phyloP scores from a whole-genome alignment of 53 echinoderm and acorn worm genomes.

The Pentamera pediparva region DNA sequence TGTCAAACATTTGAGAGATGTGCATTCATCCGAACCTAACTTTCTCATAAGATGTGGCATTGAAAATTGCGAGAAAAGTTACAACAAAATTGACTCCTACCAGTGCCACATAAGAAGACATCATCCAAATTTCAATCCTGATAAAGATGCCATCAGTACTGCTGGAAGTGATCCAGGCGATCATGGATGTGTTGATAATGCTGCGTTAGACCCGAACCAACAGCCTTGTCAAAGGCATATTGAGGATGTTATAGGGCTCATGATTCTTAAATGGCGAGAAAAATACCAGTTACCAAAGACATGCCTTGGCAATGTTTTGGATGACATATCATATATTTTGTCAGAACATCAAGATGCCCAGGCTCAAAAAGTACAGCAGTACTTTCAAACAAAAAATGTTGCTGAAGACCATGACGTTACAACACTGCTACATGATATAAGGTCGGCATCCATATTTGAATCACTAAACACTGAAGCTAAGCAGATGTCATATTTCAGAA shows the following conservation, averaged over 20 bases:
- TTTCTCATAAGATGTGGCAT: conserved; percentile 10
- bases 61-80: background rate
- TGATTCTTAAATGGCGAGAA: conserved; percentile 7
- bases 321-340: background rate
- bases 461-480: background rate
- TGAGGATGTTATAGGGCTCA: background rate
- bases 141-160: too few species aligned
- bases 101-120: background rate
- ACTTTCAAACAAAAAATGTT: background rate
- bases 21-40: background rate
- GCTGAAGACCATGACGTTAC: background rate
- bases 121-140: background rate
- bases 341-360: background rate
- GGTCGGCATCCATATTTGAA: background rate
- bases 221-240: too few species aligned
- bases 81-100: conserved; percentile 8
- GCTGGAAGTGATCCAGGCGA: background rate
- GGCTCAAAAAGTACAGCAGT: background rate
- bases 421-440: too few species aligned
- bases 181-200: background rate
- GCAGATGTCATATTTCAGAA: background rate
- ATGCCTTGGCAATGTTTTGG: background rate
- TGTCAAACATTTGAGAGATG: background rate
- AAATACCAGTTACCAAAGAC: conserved; percentile 18
- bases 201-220: too few species aligned